These are phyloP conservation scores for Prionailurus viverrinus DNA, from an alignment of 2,113 vertebrate genomes.

Conservation along the genomic window DNA sequence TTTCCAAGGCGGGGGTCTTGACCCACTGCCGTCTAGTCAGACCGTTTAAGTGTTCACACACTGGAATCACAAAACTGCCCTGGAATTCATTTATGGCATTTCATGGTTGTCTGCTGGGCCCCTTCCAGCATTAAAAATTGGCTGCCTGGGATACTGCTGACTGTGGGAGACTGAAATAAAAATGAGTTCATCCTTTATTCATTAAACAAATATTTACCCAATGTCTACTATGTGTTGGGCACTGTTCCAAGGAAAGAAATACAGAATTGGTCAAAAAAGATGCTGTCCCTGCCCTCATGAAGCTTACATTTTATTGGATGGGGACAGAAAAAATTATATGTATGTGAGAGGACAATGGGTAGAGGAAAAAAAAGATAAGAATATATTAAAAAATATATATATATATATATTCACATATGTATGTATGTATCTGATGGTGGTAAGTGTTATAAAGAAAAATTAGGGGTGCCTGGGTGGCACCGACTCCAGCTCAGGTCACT, in stretches of 20 bases:
- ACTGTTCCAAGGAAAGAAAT: constrained; percentile 51
- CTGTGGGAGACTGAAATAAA: constrained; percentile 72
- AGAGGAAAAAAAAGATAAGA: neutral
- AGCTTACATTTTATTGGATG: constrained; percentile 1
- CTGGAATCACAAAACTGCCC: constrained; percentile 74
- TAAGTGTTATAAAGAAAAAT: neutral
- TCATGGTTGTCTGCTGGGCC: constrained; percentile 72
- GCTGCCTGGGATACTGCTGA: constrained; percentile 77
- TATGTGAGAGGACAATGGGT: neutral
- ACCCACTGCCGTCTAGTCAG: constrained; percentile 68
- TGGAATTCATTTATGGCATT: constrained; percentile 80
- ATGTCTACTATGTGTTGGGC: constrained; percentile 52
- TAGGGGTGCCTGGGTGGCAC: neutral
- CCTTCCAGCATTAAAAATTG: constrained; percentile 76
- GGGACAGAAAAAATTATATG: neutral
- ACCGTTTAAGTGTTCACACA: constrained; percentile 76
- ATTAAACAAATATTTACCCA: constrained; percentile 76
- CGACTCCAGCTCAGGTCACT: no score
- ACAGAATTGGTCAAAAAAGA: constrained; percentile 44
- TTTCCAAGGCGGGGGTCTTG: constrained; percentile 76
- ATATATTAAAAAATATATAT: neutral
- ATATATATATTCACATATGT: no score
- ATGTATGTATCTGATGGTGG: neutral
- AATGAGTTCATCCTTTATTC: constrained; percentile 68
- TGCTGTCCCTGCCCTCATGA: neutral